phyloP scores from a whole-genome alignment of 2,888 invertebrate genomes.

The Orthosia gracilis region DNA sequence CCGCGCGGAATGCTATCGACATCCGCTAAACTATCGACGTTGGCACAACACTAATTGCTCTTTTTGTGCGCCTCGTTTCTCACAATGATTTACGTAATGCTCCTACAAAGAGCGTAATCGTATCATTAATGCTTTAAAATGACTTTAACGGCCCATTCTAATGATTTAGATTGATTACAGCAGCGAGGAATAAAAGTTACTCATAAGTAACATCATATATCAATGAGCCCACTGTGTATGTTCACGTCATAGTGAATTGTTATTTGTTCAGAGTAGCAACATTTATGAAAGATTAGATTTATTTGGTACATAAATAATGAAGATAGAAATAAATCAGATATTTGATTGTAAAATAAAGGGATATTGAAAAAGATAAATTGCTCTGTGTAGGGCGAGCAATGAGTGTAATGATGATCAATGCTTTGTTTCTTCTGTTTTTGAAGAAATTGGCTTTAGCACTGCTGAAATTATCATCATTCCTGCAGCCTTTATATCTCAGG shows the following conservation, averaged over 20 bases:
- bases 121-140: slow-evolving; percentile 83
- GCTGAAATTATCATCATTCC: too few species aligned
- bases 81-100: slow-evolving; percentile 87
- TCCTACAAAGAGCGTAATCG: slow-evolving; percentile 80
- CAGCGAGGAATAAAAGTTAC: slow-evolving; percentile 69
- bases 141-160: slow-evolving; percentile 83
- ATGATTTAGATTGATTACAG: slow-evolving; percentile 85
- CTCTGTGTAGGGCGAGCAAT: not conserved
- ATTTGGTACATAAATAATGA: slow-evolving; percentile 51
- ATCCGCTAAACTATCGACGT: slow-evolving; percentile 89
- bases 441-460: not conserved
- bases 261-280: slow-evolving; percentile 58
- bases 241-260: slow-evolving; percentile 48
- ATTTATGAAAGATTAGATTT: slow-evolving; percentile 63
- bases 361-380: slow-evolving; percentile 10
- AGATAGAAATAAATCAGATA: slow-evolving; percentile 36
- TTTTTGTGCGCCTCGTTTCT: slow-evolving; percentile 85
- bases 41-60: slow-evolving; percentile 89
- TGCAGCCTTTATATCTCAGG: not conserved
- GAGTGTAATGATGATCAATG: not conserved
- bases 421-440: not conserved
- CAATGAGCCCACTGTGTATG: slow-evolving; percentile 52
- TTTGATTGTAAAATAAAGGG: slow-evolving; percentile 39
- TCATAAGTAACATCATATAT: slow-evolving; percentile 66
- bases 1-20: slow-evolving; percentile 88